phyloP scores from a whole-genome alignment of 2,888 invertebrate genomes.

The Unio pictorum region DNA sequence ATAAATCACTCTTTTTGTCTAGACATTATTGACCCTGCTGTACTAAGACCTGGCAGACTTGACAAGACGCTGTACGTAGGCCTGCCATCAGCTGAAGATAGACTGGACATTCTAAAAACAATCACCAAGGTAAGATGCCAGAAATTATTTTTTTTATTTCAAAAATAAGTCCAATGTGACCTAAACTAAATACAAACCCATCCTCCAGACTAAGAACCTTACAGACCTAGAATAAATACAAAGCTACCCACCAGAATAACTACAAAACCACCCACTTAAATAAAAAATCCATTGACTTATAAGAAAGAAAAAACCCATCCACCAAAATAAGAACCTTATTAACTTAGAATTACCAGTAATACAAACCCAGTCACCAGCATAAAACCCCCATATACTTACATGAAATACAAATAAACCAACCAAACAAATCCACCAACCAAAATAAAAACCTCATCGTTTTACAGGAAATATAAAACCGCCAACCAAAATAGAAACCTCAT shows the following conservation, averaged over 20 bases:
- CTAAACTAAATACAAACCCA: background rate
- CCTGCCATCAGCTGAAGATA: constrained; percentile 84
- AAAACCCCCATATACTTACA: no score
- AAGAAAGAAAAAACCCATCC: no score
- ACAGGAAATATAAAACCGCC: no score
- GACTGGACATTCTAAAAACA: constrained; percentile 89
- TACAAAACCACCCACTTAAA: no score
- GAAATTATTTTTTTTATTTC: background rate
- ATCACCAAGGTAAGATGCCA: constrained; percentile 82
- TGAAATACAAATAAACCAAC: no score
- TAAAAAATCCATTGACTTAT: no score
- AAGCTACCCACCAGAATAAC: background rate
- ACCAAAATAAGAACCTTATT: no score
- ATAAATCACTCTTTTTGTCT: constrained; percentile 10
- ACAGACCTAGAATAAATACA: background rate
- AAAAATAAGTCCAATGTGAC: background rate
- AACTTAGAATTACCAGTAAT: no score
- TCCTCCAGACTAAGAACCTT: background rate
- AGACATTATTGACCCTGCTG: constrained; percentile 95
- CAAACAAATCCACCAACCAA: no score
- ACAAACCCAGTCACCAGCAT: no score
- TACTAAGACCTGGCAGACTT: constrained; percentile 84
- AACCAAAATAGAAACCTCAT: no score
- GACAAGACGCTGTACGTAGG: constrained; percentile 68
- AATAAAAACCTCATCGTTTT: no score